phyloP scores from a whole-genome alignment of 2,113 vertebrate genomes.

The Cyanoderma ruficeps region DNA sequence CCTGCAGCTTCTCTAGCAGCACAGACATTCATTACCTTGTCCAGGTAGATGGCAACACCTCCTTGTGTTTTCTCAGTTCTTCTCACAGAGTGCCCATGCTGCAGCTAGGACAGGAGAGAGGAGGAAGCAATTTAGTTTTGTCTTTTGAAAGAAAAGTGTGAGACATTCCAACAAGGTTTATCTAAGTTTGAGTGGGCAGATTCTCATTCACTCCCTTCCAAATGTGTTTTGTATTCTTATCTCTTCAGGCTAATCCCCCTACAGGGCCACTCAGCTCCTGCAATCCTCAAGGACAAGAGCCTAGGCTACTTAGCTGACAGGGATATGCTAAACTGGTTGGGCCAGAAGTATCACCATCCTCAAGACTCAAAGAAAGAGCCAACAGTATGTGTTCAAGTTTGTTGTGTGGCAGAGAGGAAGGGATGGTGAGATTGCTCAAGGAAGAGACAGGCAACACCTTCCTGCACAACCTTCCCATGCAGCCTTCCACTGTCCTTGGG shows the following conservation, averaged over 20 bases:
- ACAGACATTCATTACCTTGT: slow-evolving; percentile 38
- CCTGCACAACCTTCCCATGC: background rate
- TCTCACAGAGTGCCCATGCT: slow-evolving; percentile 35
- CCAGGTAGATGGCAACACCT: slow-evolving; percentile 59
- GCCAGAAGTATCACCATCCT: background rate
- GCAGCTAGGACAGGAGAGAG: background rate
- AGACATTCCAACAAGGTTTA: background rate
- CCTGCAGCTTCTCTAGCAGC: background rate
- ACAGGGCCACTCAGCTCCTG: background rate
- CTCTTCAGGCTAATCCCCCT: background rate
- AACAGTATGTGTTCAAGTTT: background rate
- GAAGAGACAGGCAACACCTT: background rate
- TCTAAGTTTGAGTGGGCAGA: background rate
- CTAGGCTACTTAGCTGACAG: background rate
- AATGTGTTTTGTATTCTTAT: background rate
- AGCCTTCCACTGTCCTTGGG: background rate
- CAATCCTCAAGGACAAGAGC: background rate
- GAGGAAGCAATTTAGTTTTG: background rate
- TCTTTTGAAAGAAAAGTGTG: background rate
- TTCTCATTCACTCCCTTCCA: background rate
- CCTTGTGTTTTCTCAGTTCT: slow-evolving; percentile 28
- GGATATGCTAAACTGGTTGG: background rate
- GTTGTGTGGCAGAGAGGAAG: background rate
- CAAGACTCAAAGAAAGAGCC: background rate
- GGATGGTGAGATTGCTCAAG: background rate